Evolutionary conservation across 2,797 vertebrate genomes (phyloP), one percentile per base, ranked within the genome.

Genomic region (Tympanoctomys barrerae): DNA sequence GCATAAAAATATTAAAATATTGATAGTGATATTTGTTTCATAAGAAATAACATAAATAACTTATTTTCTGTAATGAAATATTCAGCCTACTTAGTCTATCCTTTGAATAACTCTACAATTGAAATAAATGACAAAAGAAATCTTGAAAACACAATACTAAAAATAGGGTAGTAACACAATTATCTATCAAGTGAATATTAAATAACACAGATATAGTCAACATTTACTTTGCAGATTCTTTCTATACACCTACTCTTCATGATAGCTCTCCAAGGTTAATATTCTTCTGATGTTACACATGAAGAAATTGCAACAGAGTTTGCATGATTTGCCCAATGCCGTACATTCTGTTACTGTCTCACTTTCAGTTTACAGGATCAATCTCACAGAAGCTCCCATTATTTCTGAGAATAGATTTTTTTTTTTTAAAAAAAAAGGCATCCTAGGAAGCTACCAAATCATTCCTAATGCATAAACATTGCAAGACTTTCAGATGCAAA

Each of bases 291-390:
- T 94, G 88, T 94, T 77, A 49, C 62, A 91, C 77, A 61, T 78
- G 33, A 94, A 79, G 39, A 94, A 95, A 91, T 52, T n/a, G 46
- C 90, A 11, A 90, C 22, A 66, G 11, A 94, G 87, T 75, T 75
- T 33, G 90, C 39, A 39, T 24, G 7, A 92, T 84, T 71, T 77
- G 8, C 2, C 68, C 61, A 64, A 62, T 36, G 5, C 13, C 36
- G 68, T 22, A 91, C 39, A 91, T 13, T 1, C 10, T 91, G 22
- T 61, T 24, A 68, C 24, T 62, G 12, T 39, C 57, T 64, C 52
- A 1, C 11, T 84, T 91, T 59, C 33, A 77, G 49, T 70, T 95
- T 31, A 91, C 24, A 62, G 57, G 18, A 70, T 77, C 24, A n/a
- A 16, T 52, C 31, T 91, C 28, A 14, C 18, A 19, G 71, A 81